Evolutionary conservation across 2,113 vertebrate genomes (phyloP).

Genomic region (Leucopternis melanops): DNA sequence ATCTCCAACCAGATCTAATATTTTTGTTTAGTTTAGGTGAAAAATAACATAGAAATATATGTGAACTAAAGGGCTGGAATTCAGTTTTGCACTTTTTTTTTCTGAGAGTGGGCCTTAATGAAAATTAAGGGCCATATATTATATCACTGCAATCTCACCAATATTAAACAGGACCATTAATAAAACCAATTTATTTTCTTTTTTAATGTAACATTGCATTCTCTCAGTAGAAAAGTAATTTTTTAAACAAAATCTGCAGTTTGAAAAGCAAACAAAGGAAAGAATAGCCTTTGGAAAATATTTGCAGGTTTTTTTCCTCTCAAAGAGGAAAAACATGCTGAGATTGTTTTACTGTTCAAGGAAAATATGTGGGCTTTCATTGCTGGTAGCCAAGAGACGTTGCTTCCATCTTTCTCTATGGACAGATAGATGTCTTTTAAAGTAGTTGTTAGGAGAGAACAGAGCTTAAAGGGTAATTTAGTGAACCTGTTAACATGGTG

Average conservation of each 20-base stretch:
- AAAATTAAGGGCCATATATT: not conserved
- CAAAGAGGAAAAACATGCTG: not conserved
- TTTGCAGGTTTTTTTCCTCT: not conserved
- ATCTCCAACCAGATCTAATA: not conserved
- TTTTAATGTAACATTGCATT: not conserved
- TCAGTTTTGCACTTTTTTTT: not conserved
- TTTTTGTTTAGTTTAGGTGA: not conserved
- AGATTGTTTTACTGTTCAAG: not conserved
- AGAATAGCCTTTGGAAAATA: not conserved
- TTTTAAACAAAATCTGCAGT: not conserved
- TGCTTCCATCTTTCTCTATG: not conserved
- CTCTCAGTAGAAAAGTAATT: not conserved
- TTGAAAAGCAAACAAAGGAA: not conserved
- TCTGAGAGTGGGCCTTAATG: fast-evolving
- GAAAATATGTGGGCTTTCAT: not conserved
- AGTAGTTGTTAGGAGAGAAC: not conserved
- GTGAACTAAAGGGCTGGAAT: not conserved
- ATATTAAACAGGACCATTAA: not conserved
- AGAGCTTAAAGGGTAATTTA: not conserved
- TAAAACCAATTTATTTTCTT: fast-evolving
- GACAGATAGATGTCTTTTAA: not conserved
- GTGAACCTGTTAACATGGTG: not conserved
- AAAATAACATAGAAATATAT: not conserved
- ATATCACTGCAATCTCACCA: not conserved
- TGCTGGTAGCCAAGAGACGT: not conserved